Conservation (phyloP, 2,888 invertebrate species). For the Ophioninae sp. region DNA sequence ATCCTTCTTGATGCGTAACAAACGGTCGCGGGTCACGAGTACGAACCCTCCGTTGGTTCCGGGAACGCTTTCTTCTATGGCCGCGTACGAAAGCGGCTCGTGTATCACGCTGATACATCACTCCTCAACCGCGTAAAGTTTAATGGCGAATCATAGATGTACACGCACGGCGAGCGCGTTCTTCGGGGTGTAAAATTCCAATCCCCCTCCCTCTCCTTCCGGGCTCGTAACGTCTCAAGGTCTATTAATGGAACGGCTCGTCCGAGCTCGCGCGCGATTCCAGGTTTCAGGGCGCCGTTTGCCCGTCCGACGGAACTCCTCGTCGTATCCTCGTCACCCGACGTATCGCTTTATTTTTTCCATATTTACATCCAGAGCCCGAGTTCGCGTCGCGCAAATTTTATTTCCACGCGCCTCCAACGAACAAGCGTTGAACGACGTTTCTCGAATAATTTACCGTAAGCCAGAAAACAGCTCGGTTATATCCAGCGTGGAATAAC, state of each 20-base stretch:
- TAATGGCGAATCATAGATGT: conserved; percentile 58
- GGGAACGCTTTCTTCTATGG: conserved; percentile 51
- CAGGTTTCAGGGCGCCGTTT: conserved; percentile 19
- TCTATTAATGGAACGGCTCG: conserved; percentile 59
- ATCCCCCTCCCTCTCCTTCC: conserved; percentile 32
- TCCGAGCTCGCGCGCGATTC: conserved; percentile 24
- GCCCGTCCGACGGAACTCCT: conserved; percentile 55
- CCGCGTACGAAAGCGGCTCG: conserved; percentile 20
- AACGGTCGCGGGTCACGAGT: conserved; percentile 10
- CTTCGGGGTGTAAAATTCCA: conserved; percentile 52
- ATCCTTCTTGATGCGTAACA: conserved; percentile 33
- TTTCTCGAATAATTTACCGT: conserved; percentile 17
- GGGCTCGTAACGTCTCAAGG: conserved; percentile 25
- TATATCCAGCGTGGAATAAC: conserved; percentile 9
- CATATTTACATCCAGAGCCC: conserved; percentile 29
- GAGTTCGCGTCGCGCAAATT: conserved; percentile 21
- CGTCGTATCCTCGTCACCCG: conserved; percentile 8
- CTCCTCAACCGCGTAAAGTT: conserved; percentile 55
- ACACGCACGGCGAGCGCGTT: conserved; percentile 24
- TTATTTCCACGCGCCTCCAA: conserved; percentile 22
- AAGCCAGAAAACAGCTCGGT: neutral
- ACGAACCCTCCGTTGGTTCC: conserved; percentile 23
- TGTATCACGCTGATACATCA: conserved; percentile 58
- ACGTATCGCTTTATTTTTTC: conserved; percentile 23
- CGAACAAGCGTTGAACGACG: neutral